Evolutionary conservation across 92 coral and sea anemone genomes (phyloP).

Genomic region (Desmophyllum pertusum): DNA sequence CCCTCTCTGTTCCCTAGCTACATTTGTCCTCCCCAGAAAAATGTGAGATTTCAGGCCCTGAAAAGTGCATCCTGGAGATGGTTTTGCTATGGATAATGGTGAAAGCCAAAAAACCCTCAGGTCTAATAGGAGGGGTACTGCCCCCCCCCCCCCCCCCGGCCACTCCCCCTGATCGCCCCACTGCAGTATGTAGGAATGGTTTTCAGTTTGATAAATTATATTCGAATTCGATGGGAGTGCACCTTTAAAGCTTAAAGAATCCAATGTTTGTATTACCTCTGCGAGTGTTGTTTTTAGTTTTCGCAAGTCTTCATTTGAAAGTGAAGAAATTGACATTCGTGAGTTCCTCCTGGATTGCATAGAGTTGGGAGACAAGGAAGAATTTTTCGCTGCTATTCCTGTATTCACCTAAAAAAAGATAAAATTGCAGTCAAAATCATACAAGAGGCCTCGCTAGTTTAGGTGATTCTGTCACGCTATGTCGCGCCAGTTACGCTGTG

Average conservation of each 20-base stretch:
- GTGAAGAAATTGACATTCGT: background rate
- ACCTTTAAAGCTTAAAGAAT: background rate
- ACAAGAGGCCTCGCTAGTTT: background rate
- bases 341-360: conserved; percentile 11
- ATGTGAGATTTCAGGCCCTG: no score
- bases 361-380: conserved; percentile 16
- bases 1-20: no score
- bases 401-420: conserved; percentile 29
- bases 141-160: no score
- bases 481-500: no score
- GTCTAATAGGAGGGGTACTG: no score
- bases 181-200: no score
- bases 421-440: background rate
- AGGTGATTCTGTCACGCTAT: background rate
- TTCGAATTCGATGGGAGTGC: background rate
- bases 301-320: conserved; percentile 12
- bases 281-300: conserved; percentile 21
- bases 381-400: conserved; percentile 10
- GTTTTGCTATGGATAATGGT: no score
- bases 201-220: background rate
- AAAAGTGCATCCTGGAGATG: no score
- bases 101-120: no score
- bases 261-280: conserved; percentile 19
- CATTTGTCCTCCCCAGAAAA: no score
- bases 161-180: no score